Percentiles rank a stretch among this genome's conserved stretches.
Evolutionary conservation across 1,140 invertebrate genomes (phyloP).

Genomic region (Nasonia giraulti): DNA sequence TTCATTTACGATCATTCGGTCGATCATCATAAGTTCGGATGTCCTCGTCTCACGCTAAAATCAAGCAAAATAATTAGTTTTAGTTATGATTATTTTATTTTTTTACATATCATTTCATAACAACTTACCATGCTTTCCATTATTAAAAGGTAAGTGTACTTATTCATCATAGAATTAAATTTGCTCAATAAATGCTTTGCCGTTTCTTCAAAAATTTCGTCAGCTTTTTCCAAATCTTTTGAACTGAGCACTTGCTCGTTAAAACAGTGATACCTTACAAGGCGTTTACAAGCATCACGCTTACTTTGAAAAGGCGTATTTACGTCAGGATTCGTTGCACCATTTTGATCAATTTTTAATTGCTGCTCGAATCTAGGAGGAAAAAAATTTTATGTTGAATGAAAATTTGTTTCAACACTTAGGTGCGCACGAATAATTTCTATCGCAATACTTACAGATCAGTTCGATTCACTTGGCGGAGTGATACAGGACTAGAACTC

Average conservation of each 20-base stretch:
- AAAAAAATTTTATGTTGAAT: neutral
- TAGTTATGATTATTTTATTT: neutral
- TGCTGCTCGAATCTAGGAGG: conserved; percentile 81
- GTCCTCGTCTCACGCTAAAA: conserved; percentile 79
- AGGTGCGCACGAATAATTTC: neutral
- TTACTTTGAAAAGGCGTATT: conserved; percentile 83
- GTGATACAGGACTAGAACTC: conserved; percentile 65
- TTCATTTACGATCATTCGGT: conserved; percentile 81
- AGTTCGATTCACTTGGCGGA: conserved; percentile 66
- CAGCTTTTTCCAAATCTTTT: conserved; percentile 83
- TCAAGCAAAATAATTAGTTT: conserved; percentile 55
- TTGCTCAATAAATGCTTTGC: conserved; percentile 84
- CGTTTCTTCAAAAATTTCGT: conserved; percentile 84
- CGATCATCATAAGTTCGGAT: conserved; percentile 84
- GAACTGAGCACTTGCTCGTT: conserved; percentile 81
- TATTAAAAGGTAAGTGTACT: conserved; percentile 85
- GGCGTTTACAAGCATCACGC: conserved; percentile 85
- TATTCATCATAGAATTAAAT: conserved; percentile 84
- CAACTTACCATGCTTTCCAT: conserved; percentile 87
- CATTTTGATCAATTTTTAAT: conserved; percentile 85
- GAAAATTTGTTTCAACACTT: neutral
- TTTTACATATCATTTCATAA: neutral
- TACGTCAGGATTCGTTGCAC: conserved; percentile 85
- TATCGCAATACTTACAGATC: conserved; percentile 65
- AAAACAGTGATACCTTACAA: conserved; percentile 89